Base-by-base conservation (phyloP, 2,797 vertebrate genomes). In the Malurus leucopterus region DNA sequence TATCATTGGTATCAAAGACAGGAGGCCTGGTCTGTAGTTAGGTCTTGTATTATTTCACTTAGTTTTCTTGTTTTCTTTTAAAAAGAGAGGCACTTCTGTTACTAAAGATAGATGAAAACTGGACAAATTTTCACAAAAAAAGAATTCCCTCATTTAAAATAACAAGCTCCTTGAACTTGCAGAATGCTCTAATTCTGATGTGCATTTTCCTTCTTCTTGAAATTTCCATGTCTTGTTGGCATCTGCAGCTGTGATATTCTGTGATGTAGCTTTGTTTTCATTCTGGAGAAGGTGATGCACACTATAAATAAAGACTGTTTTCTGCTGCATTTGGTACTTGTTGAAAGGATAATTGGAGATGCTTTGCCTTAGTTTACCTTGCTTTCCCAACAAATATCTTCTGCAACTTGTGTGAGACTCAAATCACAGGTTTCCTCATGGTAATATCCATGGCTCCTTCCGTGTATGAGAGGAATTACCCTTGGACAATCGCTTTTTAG, bases 11-110 rank as follows among this genome's bases (percentile, higher is more conserved):
- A 26, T 36, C 34, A n/a, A 75, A 55, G 34, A 34, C 5, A 63
- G 6, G 6, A 0, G 2, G 6, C 10, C 2, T 11, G 1, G 4
- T 47, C 46, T 73, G 20, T 30, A 32, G 26, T 40, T 55, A 32
- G 4, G 18, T 76, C 59, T 87, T 24, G 16, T 72, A 27, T 49
- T 70, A 57, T 70, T 89, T 76, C 41, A 73, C 5, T 24, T 8
- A 36, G 11, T 34, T 80, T 72, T 57, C 23, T 49, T 62, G 34
- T 50, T 53, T 43, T 55, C 19, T 58, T 27, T 67, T 63, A 23
- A 53, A 85, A 82, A 82, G 23, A 76, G 9, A 63, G 10, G 16
- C 6, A 13, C 26, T 59, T 44, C 6, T 10, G 21, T 53, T 51
- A 30, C 47, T 46, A 61, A 8, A 53, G 7, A 26, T 30, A 34